Base-by-base conservation (phyloP, 2,113 vertebrate genomes). In the Bufo gargarizans region DNA sequence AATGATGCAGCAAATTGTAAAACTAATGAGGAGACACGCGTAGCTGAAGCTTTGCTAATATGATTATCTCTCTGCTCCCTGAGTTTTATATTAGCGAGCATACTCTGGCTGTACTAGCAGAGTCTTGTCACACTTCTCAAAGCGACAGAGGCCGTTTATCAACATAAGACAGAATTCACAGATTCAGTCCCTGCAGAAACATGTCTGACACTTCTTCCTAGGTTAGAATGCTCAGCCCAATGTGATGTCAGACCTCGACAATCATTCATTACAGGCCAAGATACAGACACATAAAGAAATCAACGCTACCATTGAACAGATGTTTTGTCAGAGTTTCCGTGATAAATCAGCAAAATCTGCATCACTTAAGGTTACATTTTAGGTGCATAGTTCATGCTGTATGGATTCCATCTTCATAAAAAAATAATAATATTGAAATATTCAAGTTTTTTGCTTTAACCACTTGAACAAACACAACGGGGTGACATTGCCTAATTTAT, bases 11-110 rank as follows among this genome's bases (percentile, higher is more conserved):
- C 45, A 80, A 79, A 80, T 69, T 22, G 58, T 50, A 78, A 77
- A 77, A 77, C 56, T 77, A 86, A 86, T 74, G 69, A 85, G 84
- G 20, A 78, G 56, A n/a, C 6, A 4, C 20, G 49, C 13, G 20
- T 22, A 65, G 22, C 58, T 86, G 77, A 49, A 86, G 14, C 76
- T 86, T 77, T 65, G 85, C 76, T 79, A 86, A 86, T 45, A 79
- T 50, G 61, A 86, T 86, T 86, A 67, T 79, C 45, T 79, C 22
- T 79, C 45, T 55, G 85, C 76, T 79, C 72, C 47, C 16, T 79
- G 20, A 67, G 59, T 56, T 77, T 63, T 77, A 65, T 49, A 77
- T 77, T 86, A 77, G 17, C 0, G 72, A 50, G 22, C 14, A 63
- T 43, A 50, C 63, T 86, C 56, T 59, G 43, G 20, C 74, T 65